A percentile compares a stretch with the other conserved stretches of the same genome.
phyloP scores from a whole-genome alignment of 2,113 vertebrate genomes.

The Corythaeola cristata region DNA sequence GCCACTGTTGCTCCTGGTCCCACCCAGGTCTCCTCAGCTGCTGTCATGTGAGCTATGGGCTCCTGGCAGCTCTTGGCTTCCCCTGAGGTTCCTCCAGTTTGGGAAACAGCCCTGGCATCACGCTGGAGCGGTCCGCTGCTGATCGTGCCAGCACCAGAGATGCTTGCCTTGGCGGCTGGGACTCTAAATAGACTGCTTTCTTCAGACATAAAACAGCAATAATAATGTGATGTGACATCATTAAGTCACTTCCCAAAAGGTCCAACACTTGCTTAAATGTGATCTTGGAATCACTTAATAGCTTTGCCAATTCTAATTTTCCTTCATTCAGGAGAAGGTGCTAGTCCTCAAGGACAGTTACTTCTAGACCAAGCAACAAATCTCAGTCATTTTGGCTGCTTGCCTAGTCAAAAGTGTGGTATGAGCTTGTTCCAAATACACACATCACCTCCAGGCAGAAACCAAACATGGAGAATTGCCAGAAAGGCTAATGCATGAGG shows the following conservation, averaged over 20 bases:
- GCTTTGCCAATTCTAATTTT: not conserved
- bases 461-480: constrained; percentile 18
- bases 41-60: not conserved
- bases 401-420: constrained; percentile 13
- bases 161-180: not conserved
- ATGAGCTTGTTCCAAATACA: constrained; percentile 32
- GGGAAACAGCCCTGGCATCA: too few relatives aligned
- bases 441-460: constrained; percentile 41
- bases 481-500: constrained; percentile 32
- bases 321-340: not conserved
- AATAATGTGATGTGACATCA: not conserved
- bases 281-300: not conserved
- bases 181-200: not conserved
- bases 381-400: constrained; percentile 33
- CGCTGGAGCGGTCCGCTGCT: too few relatives aligned
- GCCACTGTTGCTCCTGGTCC: not conserved
- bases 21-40: not conserved
- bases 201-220: not conserved
- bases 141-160: too few relatives aligned
- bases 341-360: not conserved
- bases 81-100: not conserved
- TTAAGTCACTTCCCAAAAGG: not conserved
- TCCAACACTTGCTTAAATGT: not conserved
- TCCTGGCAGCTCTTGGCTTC: not conserved
- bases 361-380: not conserved